Percentiles rank a stretch among this genome's conserved stretches.
Conservation (phyloP, 2,113 vertebrate genomes). For the Limnothrissa miodon region DNA sequence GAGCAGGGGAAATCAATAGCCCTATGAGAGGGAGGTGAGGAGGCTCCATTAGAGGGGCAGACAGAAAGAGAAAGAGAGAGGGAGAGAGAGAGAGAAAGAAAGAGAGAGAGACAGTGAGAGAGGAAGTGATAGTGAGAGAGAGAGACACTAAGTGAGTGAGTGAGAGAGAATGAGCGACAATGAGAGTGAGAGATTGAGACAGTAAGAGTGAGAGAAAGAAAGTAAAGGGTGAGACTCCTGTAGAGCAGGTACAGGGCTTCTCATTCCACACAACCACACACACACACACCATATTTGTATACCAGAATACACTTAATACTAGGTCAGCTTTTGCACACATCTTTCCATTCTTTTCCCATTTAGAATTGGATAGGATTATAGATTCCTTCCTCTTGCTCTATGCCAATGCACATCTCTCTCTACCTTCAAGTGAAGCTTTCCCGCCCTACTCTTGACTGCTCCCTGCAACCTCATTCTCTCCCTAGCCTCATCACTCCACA, state of each 20-base stretch:
- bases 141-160: no score
- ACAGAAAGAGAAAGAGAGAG: not conserved
- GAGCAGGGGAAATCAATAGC: slow-evolving; percentile 45
- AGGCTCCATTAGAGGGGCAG: slow-evolving; percentile 31
- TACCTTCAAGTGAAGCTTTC: no score
- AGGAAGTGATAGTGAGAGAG: no score
- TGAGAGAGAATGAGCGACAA: no score
- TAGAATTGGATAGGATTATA: no score
- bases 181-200: no score
- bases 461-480: no score
- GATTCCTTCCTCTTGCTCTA: no score
- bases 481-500: no score
- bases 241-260: not conserved
- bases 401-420: no score
- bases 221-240: no score
- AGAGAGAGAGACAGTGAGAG: not conserved
- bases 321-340: not conserved
- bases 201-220: not conserved
- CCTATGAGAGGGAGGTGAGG: slow-evolving; percentile 44
- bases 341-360: not conserved
- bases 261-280: slow-evolving; percentile 12
- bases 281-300: not conserved
- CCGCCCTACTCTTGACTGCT: no score
- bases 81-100: slow-evolving; percentile 4
- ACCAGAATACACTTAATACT: not conserved